Conservation (phyloP, 2,888 invertebrate species). For the Amaurobius ferox region DNA sequence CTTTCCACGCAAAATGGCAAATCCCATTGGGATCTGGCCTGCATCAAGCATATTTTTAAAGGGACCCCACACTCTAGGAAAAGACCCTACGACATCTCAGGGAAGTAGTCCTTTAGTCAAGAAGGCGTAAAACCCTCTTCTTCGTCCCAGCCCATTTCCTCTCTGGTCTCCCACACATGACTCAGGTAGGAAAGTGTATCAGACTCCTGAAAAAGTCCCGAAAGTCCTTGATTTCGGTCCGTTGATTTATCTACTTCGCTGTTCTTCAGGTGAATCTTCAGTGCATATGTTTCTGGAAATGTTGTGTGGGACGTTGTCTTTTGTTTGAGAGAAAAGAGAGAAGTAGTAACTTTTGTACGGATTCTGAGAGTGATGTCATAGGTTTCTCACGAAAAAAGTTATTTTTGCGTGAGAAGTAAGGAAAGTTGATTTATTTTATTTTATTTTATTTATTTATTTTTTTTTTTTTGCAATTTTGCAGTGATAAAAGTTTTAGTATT, state of each 20-base stretch:
- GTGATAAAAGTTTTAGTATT: no score
- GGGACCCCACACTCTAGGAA: no score
- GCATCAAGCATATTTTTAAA: no score
- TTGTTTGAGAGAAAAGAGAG: background rate
- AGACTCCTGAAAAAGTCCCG: no score
- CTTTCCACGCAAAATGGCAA: no score
- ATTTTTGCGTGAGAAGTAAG: background rate
- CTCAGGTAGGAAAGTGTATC: conserved; percentile 1
- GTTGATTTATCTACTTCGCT: background rate
- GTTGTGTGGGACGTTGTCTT: background rate
- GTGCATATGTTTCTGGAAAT: background rate
- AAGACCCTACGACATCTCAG: background rate
- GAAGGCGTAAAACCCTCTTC: conserved; percentile 19
- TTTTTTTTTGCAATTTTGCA: no score
- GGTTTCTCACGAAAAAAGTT: background rate
- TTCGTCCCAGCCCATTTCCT: background rate
- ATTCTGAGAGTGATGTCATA: background rate
- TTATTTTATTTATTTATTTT: no score
- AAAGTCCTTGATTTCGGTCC: conserved; percentile 5
- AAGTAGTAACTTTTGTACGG: background rate
- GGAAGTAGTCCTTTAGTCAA: conserved; percentile 27
- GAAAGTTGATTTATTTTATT: no score
- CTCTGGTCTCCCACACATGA: background rate
- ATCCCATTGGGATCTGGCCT: no score
- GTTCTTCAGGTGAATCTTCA: background rate